phyloP scores from a whole-genome alignment of 2,888 invertebrate species.

The Pyralis farinalis region DNA sequence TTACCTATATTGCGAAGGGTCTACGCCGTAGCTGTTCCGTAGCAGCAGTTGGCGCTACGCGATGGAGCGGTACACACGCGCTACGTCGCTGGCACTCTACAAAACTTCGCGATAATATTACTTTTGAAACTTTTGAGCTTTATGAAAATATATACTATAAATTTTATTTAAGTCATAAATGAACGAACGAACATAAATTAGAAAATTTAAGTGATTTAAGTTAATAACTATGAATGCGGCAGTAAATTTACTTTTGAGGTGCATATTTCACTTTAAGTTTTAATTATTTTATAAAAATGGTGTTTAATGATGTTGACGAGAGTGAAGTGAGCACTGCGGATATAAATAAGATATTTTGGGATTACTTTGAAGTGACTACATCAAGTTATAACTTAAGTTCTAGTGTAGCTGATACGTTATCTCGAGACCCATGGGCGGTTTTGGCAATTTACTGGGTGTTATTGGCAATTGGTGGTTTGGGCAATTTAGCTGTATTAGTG shows the following conservation, averaged over 20 bases:
- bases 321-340: constrained; percentile 28
- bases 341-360: constrained; percentile 55
- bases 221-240: no score
- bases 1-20: no score
- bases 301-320: constrained; percentile 24
- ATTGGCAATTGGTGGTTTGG: constrained; percentile 84
- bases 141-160: no score
- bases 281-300: constrained; percentile 22
- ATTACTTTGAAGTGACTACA: constrained; percentile 49
- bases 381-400: constrained; percentile 19
- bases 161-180: no score
- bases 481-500: constrained; percentile 86
- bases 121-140: no score
- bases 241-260: no score
- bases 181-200: no score
- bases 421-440: constrained; percentile 52
- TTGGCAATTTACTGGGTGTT: constrained; percentile 83
- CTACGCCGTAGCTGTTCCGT: constrained; percentile 8
- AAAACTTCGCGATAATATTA: background rate
- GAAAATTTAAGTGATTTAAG: no score
- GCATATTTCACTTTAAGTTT: background rate
- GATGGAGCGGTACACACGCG: constrained; percentile 19
- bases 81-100: constrained; percentile 8
- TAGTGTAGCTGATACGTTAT: constrained; percentile 22
- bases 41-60: constrained; percentile 23